A percentile compares a stretch with the other conserved stretches of the same genome.
These are phyloP conservation scores for Anser cygnoides DNA, from an alignment of 2,113 vertebrate genomes.

Conservation along the genomic window DNA sequence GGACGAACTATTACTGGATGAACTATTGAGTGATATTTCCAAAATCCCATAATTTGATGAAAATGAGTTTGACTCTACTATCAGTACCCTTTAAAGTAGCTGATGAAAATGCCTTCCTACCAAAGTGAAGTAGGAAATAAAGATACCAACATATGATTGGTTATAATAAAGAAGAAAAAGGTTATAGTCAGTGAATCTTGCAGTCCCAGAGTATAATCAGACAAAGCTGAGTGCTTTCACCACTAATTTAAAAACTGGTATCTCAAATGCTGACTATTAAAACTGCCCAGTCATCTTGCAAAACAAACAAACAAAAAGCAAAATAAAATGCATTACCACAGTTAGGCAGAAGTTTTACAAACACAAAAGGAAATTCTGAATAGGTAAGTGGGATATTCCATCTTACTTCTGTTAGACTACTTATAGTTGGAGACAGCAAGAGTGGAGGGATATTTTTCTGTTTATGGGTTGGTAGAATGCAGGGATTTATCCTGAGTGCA, in stretches of 20 bases:
- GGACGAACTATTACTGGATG: not conserved
- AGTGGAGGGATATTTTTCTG: not conserved
- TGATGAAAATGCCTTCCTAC: conserved; percentile 6
- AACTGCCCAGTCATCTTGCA: not conserved
- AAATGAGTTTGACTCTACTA: conserved; percentile 23
- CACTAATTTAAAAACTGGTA: not conserved
- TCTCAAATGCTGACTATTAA: not conserved
- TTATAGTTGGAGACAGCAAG: not conserved
- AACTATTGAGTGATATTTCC: conserved; percentile 10
- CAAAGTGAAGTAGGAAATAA: not conserved
- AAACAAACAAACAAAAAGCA: not conserved
- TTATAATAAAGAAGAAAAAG: not conserved
- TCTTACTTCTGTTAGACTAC: not conserved
- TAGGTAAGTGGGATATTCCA: not conserved
- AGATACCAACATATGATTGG: not conserved
- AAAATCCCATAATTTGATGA: not conserved
- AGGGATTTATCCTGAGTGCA: not conserved
- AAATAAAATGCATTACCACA: not conserved
- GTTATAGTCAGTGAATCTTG: not conserved
- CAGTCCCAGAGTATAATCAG: not conserved
- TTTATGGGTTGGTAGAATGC: not conserved
- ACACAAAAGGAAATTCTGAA: not conserved
- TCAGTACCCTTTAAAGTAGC: not conserved
- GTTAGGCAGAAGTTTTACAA: not conserved
- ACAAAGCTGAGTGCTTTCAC: not conserved